Evolutionary conservation across 1,140 invertebrate species (phyloP).

Genomic region (Gryon sp.): DNA sequence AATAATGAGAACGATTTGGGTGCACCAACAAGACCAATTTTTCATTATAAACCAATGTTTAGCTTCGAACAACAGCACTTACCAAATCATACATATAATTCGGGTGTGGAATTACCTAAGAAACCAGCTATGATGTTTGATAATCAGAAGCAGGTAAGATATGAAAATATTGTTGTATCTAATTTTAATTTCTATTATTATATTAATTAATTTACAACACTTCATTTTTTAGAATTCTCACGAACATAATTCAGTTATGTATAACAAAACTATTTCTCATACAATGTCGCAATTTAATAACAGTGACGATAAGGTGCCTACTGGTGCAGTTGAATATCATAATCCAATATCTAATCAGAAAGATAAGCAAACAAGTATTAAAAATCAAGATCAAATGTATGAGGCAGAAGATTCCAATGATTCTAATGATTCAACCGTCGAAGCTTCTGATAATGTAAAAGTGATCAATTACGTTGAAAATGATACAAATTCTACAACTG

Average conservation of each 20-base stretch:
- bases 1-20: slow-evolving; percentile 61
- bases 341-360: slow-evolving; percentile 70
- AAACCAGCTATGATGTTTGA: slow-evolving; percentile 29
- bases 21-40: slow-evolving; percentile 30
- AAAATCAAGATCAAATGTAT: slow-evolving; percentile 17
- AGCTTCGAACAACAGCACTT: slow-evolving; percentile 44
- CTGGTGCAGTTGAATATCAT: slow-evolving; percentile 69
- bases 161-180: neutral
- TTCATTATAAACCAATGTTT: slow-evolving; percentile 47
- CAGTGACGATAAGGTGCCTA: slow-evolving; percentile 64
- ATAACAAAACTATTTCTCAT: slow-evolving; percentile 24
- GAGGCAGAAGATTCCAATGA: slow-evolving; percentile 58
- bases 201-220: too few species aligned
- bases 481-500: slow-evolving; percentile 25
- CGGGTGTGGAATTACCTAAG: slow-evolving; percentile 23
- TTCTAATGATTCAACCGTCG: slow-evolving; percentile 72
- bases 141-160: slow-evolving; percentile 58
- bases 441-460: slow-evolving; percentile 72
- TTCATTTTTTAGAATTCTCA: slow-evolving; percentile 39
- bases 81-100: slow-evolving; percentile 35
- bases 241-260: slow-evolving; percentile 40
- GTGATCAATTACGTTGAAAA: slow-evolving; percentile 54
- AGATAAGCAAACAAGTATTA: slow-evolving; percentile 19
- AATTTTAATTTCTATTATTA: neutral
- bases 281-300: slow-evolving; percentile 32